Base-by-base conservation (phyloP, 2,113 vertebrate species). In the Megatriorchis doriae region DNA sequence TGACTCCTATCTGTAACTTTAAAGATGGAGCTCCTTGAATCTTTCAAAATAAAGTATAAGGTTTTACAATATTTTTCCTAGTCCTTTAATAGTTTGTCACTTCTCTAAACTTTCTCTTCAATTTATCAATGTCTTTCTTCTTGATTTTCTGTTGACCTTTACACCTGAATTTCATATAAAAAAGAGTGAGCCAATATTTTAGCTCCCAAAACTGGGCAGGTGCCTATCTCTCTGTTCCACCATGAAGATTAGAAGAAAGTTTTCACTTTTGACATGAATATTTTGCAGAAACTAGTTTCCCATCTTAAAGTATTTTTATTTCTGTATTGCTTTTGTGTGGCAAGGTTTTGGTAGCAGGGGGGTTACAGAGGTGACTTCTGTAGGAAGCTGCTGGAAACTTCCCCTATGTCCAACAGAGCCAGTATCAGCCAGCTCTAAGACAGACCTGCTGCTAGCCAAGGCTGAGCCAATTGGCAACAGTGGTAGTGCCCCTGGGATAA, bases 101-200 rank as follows among this genome's bases (percentile, higher is more conserved):
- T 55, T 86, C 5, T 42, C 26, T 81, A 83, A 93, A 81, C 19
- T 72, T 94, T 75, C 32, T 88, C 14, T 52, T 83, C 38, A 62
- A 21, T 79, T 86, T 79, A 58, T 62, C 50, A 68, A 11, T 42
- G 20, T 62, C 74, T 73, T 79, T 79, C 20, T 74, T 90, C 42
- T 48, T 70, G 45, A 71, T 27, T 86, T 93, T 77, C 47, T 89
- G 22, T 77, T 89, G 67, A 86, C n/a, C 31, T 80, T 82, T 88
- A 27, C 3, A 36, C 58, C 75, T 58, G 16, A 75, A 74, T 79
- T 88, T 93, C 31, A 40, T 63, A 26, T 23, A 36, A 53, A 86
- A 47, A 56, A 83, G 11, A 67, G 34, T 42, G 4, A 58, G 3
- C 1, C 42, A 63, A 6, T 38, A 59, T 45, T 90, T 82, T 67